These are phyloP conservation scores for Melanostoma mellinum DNA, from an alignment of 2,888 invertebrate species.

Conservation along the genomic window DNA sequence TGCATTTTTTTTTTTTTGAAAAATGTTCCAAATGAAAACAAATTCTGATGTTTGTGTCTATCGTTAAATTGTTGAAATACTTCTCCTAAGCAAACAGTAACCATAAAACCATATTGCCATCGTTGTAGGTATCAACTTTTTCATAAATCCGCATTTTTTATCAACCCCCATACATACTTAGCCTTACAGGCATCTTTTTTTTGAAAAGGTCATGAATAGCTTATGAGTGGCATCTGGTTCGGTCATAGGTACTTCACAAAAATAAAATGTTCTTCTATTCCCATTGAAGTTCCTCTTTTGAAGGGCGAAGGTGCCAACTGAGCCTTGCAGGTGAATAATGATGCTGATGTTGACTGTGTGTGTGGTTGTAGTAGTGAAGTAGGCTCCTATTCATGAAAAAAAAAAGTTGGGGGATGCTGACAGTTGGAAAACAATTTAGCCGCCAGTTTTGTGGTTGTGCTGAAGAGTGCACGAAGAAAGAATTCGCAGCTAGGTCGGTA, in stretches of 20 bases:
- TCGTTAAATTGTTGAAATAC: too few relatives aligned
- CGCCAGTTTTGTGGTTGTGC: conserved; percentile 39
- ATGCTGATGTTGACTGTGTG: conserved; percentile 49
- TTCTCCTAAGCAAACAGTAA: too few relatives aligned
- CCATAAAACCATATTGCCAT: too few relatives aligned
- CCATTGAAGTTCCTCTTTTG: not conserved
- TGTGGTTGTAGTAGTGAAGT: not conserved
- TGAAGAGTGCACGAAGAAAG: conserved; percentile 12
- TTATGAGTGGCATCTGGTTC: conserved; percentile 47
- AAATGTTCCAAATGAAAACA: too few relatives aligned
- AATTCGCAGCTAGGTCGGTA: not conserved
- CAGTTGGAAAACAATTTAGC: conserved; percentile 65
- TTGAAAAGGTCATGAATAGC: conserved; percentile 42
- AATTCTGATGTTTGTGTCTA: too few relatives aligned
- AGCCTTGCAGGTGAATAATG: conserved; percentile 17
- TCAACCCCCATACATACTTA: not conserved
- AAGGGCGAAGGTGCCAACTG: not conserved
- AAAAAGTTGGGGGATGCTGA: conserved; percentile 42
- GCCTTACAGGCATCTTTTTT: conserved; percentile 27
- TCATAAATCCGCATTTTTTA: not conserved
- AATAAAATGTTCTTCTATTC: not conserved
- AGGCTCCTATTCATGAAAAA: not conserved
- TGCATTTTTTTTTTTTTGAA: too few relatives aligned
- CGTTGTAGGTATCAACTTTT: too few relatives aligned
- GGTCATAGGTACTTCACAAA: conserved; percentile 17